Evolutionary conservation across 2,797 vertebrate species (phyloP).

Genomic region (Columba guinea): DNA sequence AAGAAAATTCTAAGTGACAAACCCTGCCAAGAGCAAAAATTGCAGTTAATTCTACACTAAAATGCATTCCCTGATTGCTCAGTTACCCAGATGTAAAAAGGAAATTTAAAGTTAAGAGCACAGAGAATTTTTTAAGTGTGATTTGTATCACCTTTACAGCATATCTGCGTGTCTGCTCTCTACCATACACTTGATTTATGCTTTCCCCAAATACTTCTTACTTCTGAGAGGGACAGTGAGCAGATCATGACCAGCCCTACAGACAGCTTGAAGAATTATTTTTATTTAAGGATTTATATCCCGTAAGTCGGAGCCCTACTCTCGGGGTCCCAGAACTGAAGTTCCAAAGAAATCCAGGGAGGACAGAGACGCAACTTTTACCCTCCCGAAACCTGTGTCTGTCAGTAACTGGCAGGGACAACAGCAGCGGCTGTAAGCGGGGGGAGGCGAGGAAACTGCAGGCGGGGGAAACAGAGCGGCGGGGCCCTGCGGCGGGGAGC

Average conservation of each 20-base stretch:
- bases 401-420: neutral
- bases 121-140: rapidly evolving
- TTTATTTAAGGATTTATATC: rapidly evolving
- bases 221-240: rapidly evolving
- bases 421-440: neutral
- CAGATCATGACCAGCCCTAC: neutral
- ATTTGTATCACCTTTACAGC: too few relatives aligned
- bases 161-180: too few relatives aligned
- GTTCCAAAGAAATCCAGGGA: too few relatives aligned
- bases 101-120: neutral
- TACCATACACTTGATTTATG: rapidly evolving
- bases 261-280: rapidly evolving
- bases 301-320: rapidly evolving
- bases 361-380: rapidly evolving
- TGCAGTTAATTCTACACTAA: neutral
- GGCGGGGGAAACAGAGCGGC: too few relatives aligned
- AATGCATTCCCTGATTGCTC: neutral
- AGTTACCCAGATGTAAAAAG: neutral
- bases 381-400: rapidly evolving
- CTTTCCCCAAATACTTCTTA: neutral
- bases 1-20: neutral
- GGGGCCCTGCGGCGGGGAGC: too few relatives aligned
- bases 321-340: rapidly evolving
- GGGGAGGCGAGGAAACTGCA: too few relatives aligned
- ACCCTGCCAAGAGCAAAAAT: rapidly evolving